Evolutionary conservation across 2,888 invertebrate species (phyloP), one percentile per base, ranked within the genome.

Genomic region (Drosophila anomalata): DNA sequence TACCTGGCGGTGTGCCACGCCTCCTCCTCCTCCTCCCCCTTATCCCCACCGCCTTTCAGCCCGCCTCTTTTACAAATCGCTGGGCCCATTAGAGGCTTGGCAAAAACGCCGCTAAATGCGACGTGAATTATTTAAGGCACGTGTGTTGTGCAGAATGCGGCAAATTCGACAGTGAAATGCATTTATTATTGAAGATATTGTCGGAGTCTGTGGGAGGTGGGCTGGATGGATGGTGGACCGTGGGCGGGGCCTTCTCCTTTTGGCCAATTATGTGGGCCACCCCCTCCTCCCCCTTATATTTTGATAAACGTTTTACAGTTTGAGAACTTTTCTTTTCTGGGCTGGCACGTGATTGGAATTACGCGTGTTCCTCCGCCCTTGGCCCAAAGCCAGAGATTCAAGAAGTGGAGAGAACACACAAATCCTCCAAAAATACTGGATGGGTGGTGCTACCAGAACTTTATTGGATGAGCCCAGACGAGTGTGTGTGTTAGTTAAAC

Each of bases 111-210:
- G 84, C 88, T 82, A 82, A 84, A 84, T 84, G 78, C 84, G 87
- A 71, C 71, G 77, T 84, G 88, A 88, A 88, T 84, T 88, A 84
- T 88, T 84, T 84, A 84, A 84, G 88, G 85, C 88, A 87, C 84
- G 88, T 84, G 88, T 82, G 88, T 77, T 77, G 88, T 84, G 87
- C 81, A 76, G 78, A 88, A 87, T 87, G 84, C 87, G 87, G 88
- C 81, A 88, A 88, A 84, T 84, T 87, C 84, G 84, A 87, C 88
- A 87, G 85, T 87, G 77, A 88, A 84, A 84, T 88, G 88, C 84
- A 87, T 84, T 84, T 84, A 87, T 84, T 84, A 84, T 84, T 84
- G 87, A 88, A 88, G 88, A 82, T 73, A 67, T 76, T 65, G 70
- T 58, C 63, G 56, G 74, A 75, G 74, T 53, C 47, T 61, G 75